Evolutionary conservation across 2,113 vertebrate species (phyloP).

Genomic region (Lophochroa leadbeateri): DNA sequence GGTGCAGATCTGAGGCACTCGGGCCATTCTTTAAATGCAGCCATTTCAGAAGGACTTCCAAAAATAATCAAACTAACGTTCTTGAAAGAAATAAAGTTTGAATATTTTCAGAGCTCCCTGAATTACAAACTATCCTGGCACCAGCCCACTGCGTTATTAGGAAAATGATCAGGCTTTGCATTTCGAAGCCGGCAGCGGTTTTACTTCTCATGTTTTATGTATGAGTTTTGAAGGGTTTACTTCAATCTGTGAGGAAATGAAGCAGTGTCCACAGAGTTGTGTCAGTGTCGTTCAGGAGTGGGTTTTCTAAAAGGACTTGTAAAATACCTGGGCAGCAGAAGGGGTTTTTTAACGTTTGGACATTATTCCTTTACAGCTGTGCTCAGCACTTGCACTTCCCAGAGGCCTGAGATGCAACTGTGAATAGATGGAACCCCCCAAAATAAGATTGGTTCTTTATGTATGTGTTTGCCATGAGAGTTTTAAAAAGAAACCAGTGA

Average conservation of each 20-base stretch:
- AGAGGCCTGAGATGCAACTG: background rate
- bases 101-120: background rate
- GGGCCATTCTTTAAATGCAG: background rate
- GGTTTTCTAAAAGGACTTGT: background rate
- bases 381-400: background rate
- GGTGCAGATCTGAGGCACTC: background rate
- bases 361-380: background rate
- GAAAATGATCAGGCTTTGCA: background rate
- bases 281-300: background rate
- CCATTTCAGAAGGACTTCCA: background rate
- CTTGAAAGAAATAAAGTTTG: background rate
- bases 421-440: background rate
- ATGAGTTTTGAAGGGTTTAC: background rate
- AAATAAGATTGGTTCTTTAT: background rate
- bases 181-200: background rate
- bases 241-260: background rate
- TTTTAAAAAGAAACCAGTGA: background rate
- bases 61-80: conserved; percentile 8
- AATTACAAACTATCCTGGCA: background rate
- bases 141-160: background rate
- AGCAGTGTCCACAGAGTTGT: background rate
- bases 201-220: conserved; percentile 11
- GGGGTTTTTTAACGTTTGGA: background rate
- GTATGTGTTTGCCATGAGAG: background rate
- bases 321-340: background rate